Evolutionary conservation across 2,113 vertebrate genomes (phyloP).

Genomic region (Chloebia gouldiae): DNA sequence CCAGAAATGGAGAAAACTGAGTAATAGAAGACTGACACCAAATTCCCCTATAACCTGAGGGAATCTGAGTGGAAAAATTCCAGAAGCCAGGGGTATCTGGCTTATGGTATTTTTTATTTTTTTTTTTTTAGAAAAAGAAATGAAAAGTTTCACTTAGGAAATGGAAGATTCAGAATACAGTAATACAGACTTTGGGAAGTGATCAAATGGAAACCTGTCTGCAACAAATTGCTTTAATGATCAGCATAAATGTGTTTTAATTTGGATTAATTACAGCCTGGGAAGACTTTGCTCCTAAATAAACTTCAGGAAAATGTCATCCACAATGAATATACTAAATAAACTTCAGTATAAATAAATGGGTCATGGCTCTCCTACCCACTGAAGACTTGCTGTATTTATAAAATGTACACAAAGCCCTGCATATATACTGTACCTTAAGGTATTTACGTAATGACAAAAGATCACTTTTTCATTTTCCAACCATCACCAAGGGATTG

Average conservation of each 20-base stretch:
- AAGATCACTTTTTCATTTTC: constrained; percentile 61
- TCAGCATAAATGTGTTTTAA: constrained; percentile 54
- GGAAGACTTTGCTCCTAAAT: constrained; percentile 48
- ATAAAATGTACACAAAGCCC: constrained; percentile 50
- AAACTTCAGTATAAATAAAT: constrained; percentile 32
- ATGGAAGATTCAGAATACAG: constrained; percentile 7
- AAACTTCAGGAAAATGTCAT: constrained; percentile 51
- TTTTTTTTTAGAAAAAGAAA: background rate
- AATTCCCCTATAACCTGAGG: background rate
- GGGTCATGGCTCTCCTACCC: background rate
- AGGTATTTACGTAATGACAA: constrained; percentile 44
- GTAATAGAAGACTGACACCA: background rate
- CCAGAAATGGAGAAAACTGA: background rate
- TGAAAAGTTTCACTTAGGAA: background rate
- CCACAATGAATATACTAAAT: constrained; percentile 45
- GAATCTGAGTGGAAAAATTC: background rate
- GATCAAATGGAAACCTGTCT: constrained; percentile 52
- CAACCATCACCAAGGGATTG: constrained; percentile 57
- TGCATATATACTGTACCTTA: constrained; percentile 21
- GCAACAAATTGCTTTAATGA: constrained; percentile 53
- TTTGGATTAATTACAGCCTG: constrained; percentile 60
- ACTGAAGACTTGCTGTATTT: constrained; percentile 42
- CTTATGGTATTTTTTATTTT: background rate
- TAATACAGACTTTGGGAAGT: constrained; percentile 30
- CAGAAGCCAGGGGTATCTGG: background rate